Evolutionary conservation across 1,140 invertebrate genomes (phyloP), one percentile per base, ranked within the genome.

Genomic region (Bicyclus anynana): DNA sequence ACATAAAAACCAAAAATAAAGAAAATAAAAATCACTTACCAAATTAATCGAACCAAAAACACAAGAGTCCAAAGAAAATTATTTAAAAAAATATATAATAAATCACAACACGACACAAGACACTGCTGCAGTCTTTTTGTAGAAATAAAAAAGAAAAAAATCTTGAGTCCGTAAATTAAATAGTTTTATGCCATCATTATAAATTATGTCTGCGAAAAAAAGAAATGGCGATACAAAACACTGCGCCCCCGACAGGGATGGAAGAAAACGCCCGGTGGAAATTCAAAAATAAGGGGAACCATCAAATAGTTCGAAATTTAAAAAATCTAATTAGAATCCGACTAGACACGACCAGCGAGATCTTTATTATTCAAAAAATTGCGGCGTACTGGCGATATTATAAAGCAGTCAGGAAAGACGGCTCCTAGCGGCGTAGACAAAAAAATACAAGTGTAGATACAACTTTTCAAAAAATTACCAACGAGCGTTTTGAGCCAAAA

Each of bases 401-500:
- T 75, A 74, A 72, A 60, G 62, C 65, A 65, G 7, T 70, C 62
- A 65, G 74, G 74, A 77, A 78, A 77, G 71, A 50, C 62, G 67
- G 72, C 67, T 74, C 72, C 80, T 78, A 80, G 72, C 72, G 70
- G 68, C 77, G 69, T 76, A 76, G 68, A 77, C 62, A 73, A 65
- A 69, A n/a, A 77, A 75, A 75, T 78, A 74, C 18, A 44, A 78
- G 70, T 73, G 70, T 66, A 77, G 69, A 74, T 66, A 75, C 59
- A 73, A 66, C 65, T 84, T 84, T 83, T 83, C 69, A 80, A 87
- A 85, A 81, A 84, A 77, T 84, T 59, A 62, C 70, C 81, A 84
- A 74, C 77, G 77, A 86, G 74, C 84, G 81, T 80, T 87, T 82
- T 84, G 81, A 83, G 81, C 84, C 83, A 86, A 87, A 86, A 86